These are phyloP conservation scores for Eudorcas thomsonii DNA, from an alignment of 2,113 vertebrate species.

Conservation along the genomic window DNA sequence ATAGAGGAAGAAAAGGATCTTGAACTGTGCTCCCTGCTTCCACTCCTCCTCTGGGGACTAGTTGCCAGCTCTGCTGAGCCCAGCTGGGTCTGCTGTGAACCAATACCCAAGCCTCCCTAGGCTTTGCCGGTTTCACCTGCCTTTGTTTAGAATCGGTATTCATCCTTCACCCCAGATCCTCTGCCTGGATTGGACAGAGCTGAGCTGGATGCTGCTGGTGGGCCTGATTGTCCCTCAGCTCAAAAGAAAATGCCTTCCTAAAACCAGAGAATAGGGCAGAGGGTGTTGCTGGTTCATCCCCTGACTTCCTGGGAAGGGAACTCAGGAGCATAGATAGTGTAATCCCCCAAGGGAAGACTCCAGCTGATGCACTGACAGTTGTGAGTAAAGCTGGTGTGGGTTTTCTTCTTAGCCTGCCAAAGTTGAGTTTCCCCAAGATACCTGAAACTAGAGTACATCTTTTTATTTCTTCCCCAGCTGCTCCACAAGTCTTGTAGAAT, in stretches of 20 bases:
- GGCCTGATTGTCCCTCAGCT: background rate
- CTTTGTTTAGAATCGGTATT: background rate
- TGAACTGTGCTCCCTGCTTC: background rate
- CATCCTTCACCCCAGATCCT: background rate
- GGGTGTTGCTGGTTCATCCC: background rate
- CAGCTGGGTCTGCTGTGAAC: background rate
- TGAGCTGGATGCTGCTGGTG: background rate
- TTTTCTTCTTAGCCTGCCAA: background rate
- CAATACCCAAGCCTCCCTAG: background rate
- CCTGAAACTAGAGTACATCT: background rate
- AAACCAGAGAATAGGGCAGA: background rate
- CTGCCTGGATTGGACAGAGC: background rate
- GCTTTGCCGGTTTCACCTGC: background rate
- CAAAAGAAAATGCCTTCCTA: background rate
- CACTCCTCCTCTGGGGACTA: rapidly evolving
- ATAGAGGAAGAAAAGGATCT: background rate
- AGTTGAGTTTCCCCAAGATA: background rate
- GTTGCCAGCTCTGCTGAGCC: background rate
- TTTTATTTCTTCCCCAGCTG: background rate
- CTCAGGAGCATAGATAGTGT: background rate
- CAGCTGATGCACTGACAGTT: background rate
- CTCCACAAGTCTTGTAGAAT: background rate
- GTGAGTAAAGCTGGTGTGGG: background rate
- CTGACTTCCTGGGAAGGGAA: background rate
- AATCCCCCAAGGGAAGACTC: background rate